Base-by-base conservation (phyloP, 2,888 invertebrate species). In the Subacronicta megacephala region DNA sequence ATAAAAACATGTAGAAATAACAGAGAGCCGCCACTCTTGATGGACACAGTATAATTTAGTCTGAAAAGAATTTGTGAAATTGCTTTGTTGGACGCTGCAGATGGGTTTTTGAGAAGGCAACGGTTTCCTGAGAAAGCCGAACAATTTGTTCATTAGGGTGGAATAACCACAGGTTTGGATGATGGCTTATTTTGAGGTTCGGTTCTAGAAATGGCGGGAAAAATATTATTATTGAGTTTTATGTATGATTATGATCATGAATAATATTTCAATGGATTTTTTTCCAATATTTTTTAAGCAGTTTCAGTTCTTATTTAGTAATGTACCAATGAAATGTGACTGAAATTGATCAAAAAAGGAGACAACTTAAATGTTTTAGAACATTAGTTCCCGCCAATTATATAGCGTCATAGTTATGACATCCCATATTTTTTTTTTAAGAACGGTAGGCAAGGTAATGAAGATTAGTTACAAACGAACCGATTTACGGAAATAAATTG, bases 1-100 rank as follows among this genome's bases (percentile, higher is more conserved):
- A 89, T 89, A 90, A 90, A 88, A 89, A 86, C 80, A 70, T 68
- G 81, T 82, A 83, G 82, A 85, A 88, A 88, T 87, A 85, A 84
- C 82, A 85, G 79, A 79, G 79, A 77, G 75, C 72, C 69, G 75
- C 63, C 79, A 75, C 52, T 62, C 71, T 73, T 85, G 86, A 85
- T 81, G 85, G 87, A 85, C 83, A 81, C 78, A 83, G 77, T 72
- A 81, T 85, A 85, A 88, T 87, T 87, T 87, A 78, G 74, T 79
- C 72, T 72, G 76, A 66, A 70, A 74, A 77, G 78, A 75, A 77
- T 79, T 81, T 83, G 78, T 82, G 58, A 82, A 85, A 83, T 83
- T 76, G 73, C 80, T 77, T 82, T 76, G 80, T 78, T 66, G 51
- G 65, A 36, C 47, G 51, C 40, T 17, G 37, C 46, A n/a, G 50